Base-by-base conservation (phyloP, 2,113 vertebrate genomes). In the Psilopogon haemacephalus region DNA sequence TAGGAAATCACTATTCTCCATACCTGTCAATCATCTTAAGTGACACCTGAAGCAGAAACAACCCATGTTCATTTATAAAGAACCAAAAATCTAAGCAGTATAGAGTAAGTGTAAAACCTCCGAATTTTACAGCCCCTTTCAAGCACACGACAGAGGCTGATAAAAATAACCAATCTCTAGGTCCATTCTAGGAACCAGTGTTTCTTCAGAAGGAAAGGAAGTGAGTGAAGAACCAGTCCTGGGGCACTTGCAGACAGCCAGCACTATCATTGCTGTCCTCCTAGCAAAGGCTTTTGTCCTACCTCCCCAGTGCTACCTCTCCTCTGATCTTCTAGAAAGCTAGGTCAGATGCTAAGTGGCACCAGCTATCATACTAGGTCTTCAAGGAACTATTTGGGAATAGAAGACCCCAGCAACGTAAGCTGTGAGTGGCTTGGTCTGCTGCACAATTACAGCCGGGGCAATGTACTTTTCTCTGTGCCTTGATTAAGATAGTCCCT, bases 381-480 rank as follows among this genome's bases (percentile, higher is more conserved):
- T 75, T 74, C 28, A 50, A 59, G 32, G 28, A 13, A 52, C 8
- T 15, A 52, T 52, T 5, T 72, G 16, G n/a, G 48, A 83, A 88
- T 4, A 17, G 23, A 33, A 71, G 23, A 28, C 37, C 27, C 20
- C 20, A 58, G 63, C 19, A 15, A 15, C 1, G 6, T 12, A 7
- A 89, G 32, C 58, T 46, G 18, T 3, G 13, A 81, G n/a, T 3
- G 23, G 15, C 40, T 56, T 13, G 3, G 50, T 40, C 30, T 55
- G 12, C 15, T 5, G 1, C 48, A 80, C 23, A 73, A 7, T 9
- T 14, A 26, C 6, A 15, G n/a, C 6, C 0, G 0, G 3, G 27
- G 16, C 15, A 75, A 28, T 1, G 12, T 24, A 7, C 32, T 77
- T 73, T 38, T 7, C 50, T 64, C 35, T 42, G 32, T 54, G 48